Evolutionary conservation across 2,113 vertebrate genomes (phyloP), one percentile per base, ranked within the genome.

Genomic region (Herpetotheres cachinnans): DNA sequence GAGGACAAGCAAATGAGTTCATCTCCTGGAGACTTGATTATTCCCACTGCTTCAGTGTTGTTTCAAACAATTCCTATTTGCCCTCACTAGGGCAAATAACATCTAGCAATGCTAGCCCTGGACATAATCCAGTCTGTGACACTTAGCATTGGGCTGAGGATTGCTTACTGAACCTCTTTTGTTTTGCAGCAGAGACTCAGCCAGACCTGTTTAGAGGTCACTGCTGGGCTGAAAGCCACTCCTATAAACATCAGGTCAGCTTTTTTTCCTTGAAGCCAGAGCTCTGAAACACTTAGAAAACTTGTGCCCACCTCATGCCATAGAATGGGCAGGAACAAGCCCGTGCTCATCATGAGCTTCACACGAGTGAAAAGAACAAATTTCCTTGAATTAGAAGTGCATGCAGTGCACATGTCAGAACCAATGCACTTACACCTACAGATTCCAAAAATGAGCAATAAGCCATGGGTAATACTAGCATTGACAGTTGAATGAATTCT

Each of bases 351-450:
- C 38, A 24, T 11, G 26, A 73, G 32, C 44, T 89, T 69, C 70
- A 36, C 1, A 1, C 14, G 40, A 76, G 9, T 42, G 46, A 54
- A 81, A 85, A 55, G 16, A 77, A 54, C 8, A 81, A 52, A 72
- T 66, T 47, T 42, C 4, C 36, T 79, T 71, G 52, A 55, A 52
- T 59, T 56, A 44, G 50, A 85, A 72, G 9, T 38, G 6, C 11
- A 2, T n/a, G 25, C 17, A 59, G n/a, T 34, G 32, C 6, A 13
- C 1, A 2, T 16, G 7, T 22, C 61, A 84, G 50, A 92, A 47
- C 13, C 26, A 40, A 30, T 5, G 34, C 0, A 0, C 1, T 5
- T n/a, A 62, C 29, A 81, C 12, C 7, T 42, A 6, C 14, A 46
- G 52, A 36, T 62, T 29, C 27, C 79, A 55, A 74, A 79, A 82